Conservation (phyloP, 2,113 vertebrate genomes). For the Noctilio leporinus region DNA sequence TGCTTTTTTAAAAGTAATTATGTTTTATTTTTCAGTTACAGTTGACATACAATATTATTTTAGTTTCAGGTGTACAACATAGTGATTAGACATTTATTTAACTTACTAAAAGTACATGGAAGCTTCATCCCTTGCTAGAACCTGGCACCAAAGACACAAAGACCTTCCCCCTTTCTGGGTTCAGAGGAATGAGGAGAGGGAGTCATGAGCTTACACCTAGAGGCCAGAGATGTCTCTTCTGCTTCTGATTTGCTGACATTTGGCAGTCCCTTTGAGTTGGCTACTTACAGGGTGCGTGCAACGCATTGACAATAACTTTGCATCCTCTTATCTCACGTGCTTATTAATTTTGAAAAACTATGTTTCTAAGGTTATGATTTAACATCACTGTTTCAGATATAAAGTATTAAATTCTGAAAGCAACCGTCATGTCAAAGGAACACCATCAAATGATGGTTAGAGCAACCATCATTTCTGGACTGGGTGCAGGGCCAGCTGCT, state of each 20-base stretch:
- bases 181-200: neutral
- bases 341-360: no score
- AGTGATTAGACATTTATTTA: neutral
- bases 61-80: neutral
- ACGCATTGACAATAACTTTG: no score
- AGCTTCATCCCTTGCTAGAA: neutral
- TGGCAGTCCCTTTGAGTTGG: neutral
- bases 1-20: neutral
- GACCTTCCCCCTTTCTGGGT: neutral
- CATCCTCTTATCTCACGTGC: no score
- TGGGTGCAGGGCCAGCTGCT: no score
- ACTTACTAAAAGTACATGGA: fast-evolving
- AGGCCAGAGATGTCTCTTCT: neutral
- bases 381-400: no score
- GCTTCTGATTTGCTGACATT: neutral
- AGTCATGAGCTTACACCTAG: neutral
- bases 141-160: neutral
- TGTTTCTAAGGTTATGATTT: no score
- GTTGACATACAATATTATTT: neutral
- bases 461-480: no score
- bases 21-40: neutral
- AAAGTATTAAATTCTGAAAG: no score
- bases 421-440: no score
- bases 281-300: no score
- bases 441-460: no score